Evolutionary conservation across 2,888 invertebrate species (phyloP).

Genomic region (Sthenelais limicola): DNA sequence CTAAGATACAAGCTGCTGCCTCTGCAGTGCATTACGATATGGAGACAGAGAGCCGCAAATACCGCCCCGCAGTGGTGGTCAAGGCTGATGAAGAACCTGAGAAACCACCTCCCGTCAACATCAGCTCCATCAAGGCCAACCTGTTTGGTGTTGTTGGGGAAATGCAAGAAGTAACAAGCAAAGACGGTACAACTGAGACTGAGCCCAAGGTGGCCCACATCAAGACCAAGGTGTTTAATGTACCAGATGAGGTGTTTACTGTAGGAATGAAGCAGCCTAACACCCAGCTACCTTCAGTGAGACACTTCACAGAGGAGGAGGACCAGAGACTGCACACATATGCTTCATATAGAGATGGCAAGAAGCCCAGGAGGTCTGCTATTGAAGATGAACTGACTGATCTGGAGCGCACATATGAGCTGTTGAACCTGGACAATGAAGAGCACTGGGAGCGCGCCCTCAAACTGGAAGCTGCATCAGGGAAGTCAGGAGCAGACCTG

Average conservation of each 20-base stretch:
- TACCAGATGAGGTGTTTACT: slow-evolving; percentile 20
- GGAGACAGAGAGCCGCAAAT: neutral
- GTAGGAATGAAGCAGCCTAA: neutral
- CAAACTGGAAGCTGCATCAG: slow-evolving; percentile 7
- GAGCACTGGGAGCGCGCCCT: slow-evolving; percentile 24
- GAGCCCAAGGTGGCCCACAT: slow-evolving; percentile 37
- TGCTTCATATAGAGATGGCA: slow-evolving; percentile 54
- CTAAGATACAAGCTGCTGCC: too few species aligned
- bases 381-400: slow-evolving; percentile 65
- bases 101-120: slow-evolving; percentile 25
- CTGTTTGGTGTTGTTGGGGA: slow-evolving; percentile 46
- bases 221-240: slow-evolving; percentile 35
- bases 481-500: slow-evolving; percentile 3
- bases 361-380: slow-evolving; percentile 57
- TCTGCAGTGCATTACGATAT: slow-evolving; percentile 2
- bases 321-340: slow-evolving; percentile 46
- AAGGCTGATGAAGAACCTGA: slow-evolving; percentile 40
- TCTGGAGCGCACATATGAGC: slow-evolving; percentile 65
- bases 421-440: slow-evolving; percentile 59
- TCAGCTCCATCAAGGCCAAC: slow-evolving; percentile 43
- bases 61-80: slow-evolving; percentile 2
- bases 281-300: slow-evolving; percentile 10
- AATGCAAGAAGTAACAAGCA: neutral
- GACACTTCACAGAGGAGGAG: slow-evolving; percentile 30
- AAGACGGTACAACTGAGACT: neutral